These are phyloP conservation scores for Leptinotarsa haldemani DNA, from an alignment of 2,888 invertebrate species.

Conservation along the genomic window DNA sequence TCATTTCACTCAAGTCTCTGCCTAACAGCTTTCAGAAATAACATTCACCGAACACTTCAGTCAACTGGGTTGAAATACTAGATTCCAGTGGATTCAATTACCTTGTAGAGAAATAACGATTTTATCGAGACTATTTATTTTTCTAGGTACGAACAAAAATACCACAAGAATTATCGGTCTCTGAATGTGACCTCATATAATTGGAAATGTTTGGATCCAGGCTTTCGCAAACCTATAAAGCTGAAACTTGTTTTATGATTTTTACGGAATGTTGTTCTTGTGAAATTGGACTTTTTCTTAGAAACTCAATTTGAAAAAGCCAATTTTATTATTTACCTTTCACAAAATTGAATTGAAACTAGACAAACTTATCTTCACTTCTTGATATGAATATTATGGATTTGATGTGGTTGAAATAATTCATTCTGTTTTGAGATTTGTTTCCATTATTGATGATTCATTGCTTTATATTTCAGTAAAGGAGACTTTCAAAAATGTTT, in stretches of 20 bases:
- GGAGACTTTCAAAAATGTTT: no score
- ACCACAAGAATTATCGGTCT: neutral
- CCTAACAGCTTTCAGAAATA: neutral
- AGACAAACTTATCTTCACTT: no score
- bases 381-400: no score
- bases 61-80: neutral
- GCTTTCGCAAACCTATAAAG: neutral
- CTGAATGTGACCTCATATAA: neutral
- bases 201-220: neutral
- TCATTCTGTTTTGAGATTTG: no score
- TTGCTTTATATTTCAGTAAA: no score
- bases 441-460: no score
- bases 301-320: neutral
- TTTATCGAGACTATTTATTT: neutral
- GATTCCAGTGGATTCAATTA: neutral
- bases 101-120: neutral
- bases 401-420: no score
- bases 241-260: conserved; percentile 1
- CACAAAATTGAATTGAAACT: no score
- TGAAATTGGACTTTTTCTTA: neutral
- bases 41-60: neutral
- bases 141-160: neutral
- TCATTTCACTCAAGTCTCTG: neutral
- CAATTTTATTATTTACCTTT: neutral
- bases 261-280: neutral